A percentile compares a stretch with the other conserved stretches of the same genome.
Evolutionary conservation across 2,888 invertebrate genomes (phyloP).

Genomic region (Eudasyphora cyanicolor): DNA sequence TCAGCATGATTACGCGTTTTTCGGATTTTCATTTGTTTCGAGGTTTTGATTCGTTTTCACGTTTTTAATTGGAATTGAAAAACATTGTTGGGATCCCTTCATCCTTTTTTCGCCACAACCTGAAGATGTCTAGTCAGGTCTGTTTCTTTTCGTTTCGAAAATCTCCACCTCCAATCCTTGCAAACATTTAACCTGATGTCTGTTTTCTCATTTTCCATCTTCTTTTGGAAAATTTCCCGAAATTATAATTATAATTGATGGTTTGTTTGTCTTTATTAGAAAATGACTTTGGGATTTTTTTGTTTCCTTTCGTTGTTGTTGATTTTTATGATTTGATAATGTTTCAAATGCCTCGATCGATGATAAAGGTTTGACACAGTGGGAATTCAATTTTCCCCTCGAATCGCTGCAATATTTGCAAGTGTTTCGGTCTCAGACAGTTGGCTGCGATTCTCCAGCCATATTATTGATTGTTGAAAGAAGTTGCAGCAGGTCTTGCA

Average conservation of each 20-base stretch:
- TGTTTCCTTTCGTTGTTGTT: neutral
- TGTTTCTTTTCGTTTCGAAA: too few species aligned
- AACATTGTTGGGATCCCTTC: neutral
- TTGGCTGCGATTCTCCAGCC: too few species aligned
- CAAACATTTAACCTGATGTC: slow-evolving; percentile 10
- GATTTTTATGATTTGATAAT: slow-evolving; percentile 30
- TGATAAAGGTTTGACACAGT: slow-evolving; percentile 59
- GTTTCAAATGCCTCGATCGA: neutral
- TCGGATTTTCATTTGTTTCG: slow-evolving; percentile 41
- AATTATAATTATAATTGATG: slow-evolving; percentile 63
- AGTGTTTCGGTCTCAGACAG: neutral
- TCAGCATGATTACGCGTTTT: slow-evolving; percentile 62
- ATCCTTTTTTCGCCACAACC: slow-evolving; percentile 23
- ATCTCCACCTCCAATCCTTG: neutral
- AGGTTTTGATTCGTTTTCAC: slow-evolving; percentile 60
- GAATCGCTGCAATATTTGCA: neutral
- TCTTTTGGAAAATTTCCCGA: neutral
- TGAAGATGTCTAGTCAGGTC: too few species aligned
- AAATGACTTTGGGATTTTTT: slow-evolving; percentile 55
- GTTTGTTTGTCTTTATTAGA: slow-evolving; percentile 66
- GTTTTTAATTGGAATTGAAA: slow-evolving; percentile 62
- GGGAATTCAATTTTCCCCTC: slow-evolving; percentile 34
- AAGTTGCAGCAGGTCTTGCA: neutral
- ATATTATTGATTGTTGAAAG: neutral
- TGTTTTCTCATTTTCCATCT: slow-evolving; percentile 12